phyloP scores from a whole-genome alignment of 2,888 invertebrate species.

The Diabrotica balteata region DNA sequence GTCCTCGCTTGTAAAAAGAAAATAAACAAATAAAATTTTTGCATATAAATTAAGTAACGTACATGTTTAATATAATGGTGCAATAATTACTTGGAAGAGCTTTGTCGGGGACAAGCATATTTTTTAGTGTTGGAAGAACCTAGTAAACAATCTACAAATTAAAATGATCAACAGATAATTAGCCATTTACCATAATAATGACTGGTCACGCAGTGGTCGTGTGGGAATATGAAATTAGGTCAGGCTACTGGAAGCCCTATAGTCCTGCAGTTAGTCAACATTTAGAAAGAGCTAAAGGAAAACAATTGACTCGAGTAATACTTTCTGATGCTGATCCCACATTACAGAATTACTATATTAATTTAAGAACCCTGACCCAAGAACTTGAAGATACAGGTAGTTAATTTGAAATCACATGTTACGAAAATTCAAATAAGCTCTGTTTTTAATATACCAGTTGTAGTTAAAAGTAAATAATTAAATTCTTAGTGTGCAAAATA shows the following conservation, averaged over 20 bases:
- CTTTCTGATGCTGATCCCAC: constrained; percentile 87
- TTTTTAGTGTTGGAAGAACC: too few relatives aligned
- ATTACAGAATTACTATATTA: constrained; percentile 79
- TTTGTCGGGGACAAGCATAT: too few relatives aligned
- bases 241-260: constrained; percentile 83
- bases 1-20: constrained; percentile 14
- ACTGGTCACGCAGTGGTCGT: constrained; percentile 79
- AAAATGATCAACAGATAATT: constrained; percentile 19
- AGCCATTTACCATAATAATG: constrained; percentile 52
- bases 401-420: constrained; percentile 9
- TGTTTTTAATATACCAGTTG: too few relatives aligned
- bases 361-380: constrained; percentile 77
- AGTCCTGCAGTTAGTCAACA: constrained; percentile 86
- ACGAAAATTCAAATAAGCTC: neutral
- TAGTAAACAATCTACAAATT: neutral
- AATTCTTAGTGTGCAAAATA: too few relatives aligned
- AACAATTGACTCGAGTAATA: constrained; percentile 82
- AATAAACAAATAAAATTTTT: constrained; percentile 20
- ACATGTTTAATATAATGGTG: too few relatives aligned
- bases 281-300: constrained; percentile 82
- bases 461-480: too few relatives aligned
- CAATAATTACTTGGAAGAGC: too few relatives aligned
- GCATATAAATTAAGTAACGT: neutral
- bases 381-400: constrained; percentile 70
- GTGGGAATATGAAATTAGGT: constrained; percentile 80